phyloP scores from a whole-genome alignment of 2,797 vertebrate genomes.

The Gadopsis bispinosus region DNA sequence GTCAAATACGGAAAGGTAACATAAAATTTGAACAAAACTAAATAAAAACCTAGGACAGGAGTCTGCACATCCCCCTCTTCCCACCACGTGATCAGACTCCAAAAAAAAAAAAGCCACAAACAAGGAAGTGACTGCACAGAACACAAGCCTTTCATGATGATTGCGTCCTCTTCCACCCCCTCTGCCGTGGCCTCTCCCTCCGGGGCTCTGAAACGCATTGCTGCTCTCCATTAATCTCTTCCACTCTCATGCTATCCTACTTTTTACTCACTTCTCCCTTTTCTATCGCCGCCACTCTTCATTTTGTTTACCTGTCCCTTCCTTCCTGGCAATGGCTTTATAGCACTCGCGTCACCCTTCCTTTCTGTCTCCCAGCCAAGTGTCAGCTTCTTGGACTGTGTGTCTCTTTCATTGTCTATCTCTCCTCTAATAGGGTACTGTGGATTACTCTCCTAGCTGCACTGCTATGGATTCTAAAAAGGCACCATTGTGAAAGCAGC shows the following conservation, averaged over 20 bases:
- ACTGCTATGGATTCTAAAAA: conserved; percentile 22
- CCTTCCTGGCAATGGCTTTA: conserved; percentile 15
- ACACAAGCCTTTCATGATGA: conserved; percentile 44
- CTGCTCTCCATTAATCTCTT: conserved; percentile 36
- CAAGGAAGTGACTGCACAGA: conserved; percentile 54
- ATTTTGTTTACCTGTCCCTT: conserved; percentile 31
- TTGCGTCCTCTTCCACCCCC: conserved; percentile 18
- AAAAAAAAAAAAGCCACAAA: conserved; percentile 19
- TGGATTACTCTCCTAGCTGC: neutral
- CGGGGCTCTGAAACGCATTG: conserved; percentile 35
- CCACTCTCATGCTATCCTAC: conserved; percentile 31
- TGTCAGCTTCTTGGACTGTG: conserved; percentile 6
- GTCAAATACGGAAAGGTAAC: neutral
- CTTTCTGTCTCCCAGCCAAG: conserved; percentile 4
- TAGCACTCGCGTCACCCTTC: neutral
- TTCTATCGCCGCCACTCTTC: conserved; percentile 1
- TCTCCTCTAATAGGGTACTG: conserved; percentile 22
- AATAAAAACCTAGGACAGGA: neutral
- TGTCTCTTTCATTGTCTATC: neutral
- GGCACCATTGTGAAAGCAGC: conserved; percentile 22
- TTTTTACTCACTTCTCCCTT: neutral
- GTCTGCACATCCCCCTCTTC: neutral
- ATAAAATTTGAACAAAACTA: neutral
- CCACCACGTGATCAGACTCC: conserved; percentile 5
- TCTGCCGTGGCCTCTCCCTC: conserved; percentile 30